Conservation (phyloP, 2,888 invertebrate species). For the Euplagia quadripunctaria region DNA sequence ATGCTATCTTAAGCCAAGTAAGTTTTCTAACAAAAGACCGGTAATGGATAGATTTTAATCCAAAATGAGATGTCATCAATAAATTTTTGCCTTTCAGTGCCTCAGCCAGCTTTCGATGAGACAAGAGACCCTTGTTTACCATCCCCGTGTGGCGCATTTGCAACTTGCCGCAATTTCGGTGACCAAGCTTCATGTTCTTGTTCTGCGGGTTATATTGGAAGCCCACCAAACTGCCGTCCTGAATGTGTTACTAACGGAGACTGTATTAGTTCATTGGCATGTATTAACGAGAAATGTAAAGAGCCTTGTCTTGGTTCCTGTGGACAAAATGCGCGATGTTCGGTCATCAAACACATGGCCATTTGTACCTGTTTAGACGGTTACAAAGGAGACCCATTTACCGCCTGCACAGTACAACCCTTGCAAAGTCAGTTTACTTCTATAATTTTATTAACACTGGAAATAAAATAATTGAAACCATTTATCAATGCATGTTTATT, state of each 20-base stretch:
- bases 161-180: constrained; percentile 86
- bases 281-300: constrained; percentile 89
- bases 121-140: constrained; percentile 89
- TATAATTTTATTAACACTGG: background rate
- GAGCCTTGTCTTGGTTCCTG: constrained; percentile 91
- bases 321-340: constrained; percentile 87
- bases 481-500: background rate
- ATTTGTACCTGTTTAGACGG: constrained; percentile 88
- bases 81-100: constrained; percentile 57
- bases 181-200: constrained; percentile 89
- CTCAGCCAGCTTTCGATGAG: constrained; percentile 74
- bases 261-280: constrained; percentile 89
- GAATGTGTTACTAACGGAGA: constrained; percentile 90
- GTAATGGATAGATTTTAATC: constrained; percentile 1
- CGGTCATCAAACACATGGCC: constrained; percentile 88
- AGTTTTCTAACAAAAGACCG: constrained; percentile 2
- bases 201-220: constrained; percentile 87
- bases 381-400: constrained; percentile 89
- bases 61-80: background rate
- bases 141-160: constrained; percentile 90
- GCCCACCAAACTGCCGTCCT: constrained; percentile 90
- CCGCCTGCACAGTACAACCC: constrained; percentile 73
- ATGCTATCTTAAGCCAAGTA: constrained; percentile 88
- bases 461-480: background rate
- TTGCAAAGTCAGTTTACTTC: constrained; percentile 64